A percentile compares a stretch with the other conserved stretches of the same genome.
These are phyloP conservation scores for Pollenia labialis DNA, from an alignment of 2,888 invertebrate genomes.

Conservation along the genomic window DNA sequence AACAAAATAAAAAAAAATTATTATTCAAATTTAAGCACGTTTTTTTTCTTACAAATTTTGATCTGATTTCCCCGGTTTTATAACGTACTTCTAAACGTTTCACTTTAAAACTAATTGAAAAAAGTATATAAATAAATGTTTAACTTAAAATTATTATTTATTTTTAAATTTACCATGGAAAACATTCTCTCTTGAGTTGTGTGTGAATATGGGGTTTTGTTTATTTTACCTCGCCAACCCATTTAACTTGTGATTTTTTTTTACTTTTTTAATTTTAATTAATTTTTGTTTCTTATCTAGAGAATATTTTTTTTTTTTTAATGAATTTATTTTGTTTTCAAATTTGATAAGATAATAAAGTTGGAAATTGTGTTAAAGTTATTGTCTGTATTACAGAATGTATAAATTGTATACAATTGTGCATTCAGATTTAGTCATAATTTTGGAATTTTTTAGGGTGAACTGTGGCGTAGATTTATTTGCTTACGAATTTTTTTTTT, in stretches of 20 bases:
- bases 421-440: slow-evolving; percentile 32
- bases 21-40: slow-evolving; percentile 36
- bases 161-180: neutral
- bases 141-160: slow-evolving; percentile 27
- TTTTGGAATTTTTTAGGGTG: slow-evolving; percentile 14
- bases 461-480: neutral
- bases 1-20: neutral
- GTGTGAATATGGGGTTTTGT: neutral
- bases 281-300: slow-evolving; percentile 54
- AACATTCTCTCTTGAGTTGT: neutral
- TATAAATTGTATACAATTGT: neutral
- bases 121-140: slow-evolving; percentile 17
- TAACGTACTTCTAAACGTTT: slow-evolving; percentile 38
- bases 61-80: neutral
- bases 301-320: slow-evolving; percentile 41
- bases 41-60: slow-evolving; percentile 17
- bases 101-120: slow-evolving; percentile 44
- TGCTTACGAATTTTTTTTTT: slow-evolving; percentile 32
- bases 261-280: slow-evolving; percentile 39
- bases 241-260: slow-evolving; percentile 15
- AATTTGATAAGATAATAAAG: slow-evolving; percentile 64
- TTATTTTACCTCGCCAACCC: slow-evolving; percentile 25
- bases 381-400: neutral
- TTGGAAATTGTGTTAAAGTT: slow-evolving; percentile 2
- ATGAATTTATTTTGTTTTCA: slow-evolving; percentile 27